Conservation (phyloP, 2,797 vertebrate species). For the Enteromius paludinosus region DNA sequence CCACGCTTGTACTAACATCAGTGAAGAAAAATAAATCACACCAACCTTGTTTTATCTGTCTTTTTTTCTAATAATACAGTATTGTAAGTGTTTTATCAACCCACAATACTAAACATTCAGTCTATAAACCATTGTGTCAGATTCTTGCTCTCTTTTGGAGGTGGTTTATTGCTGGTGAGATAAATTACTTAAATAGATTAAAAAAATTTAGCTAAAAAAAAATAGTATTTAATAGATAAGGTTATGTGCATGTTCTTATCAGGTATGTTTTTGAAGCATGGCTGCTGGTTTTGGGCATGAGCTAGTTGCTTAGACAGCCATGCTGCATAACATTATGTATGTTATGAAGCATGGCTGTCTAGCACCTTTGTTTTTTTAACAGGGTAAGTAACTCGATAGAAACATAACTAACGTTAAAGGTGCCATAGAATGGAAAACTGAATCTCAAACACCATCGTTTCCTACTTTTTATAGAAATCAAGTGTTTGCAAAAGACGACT, state of each 20-base stretch:
- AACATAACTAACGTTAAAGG: too few species aligned
- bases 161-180: not conserved
- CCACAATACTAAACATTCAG: not conserved
- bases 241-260: not conserved
- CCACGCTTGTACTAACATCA: constrained; percentile 31
- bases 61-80: not conserved
- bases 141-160: not conserved
- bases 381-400: not conserved
- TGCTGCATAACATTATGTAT: too few species aligned
- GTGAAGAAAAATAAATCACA: constrained; percentile 15
- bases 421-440: too few species aligned
- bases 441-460: too few species aligned
- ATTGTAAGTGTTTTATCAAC: not conserved
- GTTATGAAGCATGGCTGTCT: too few species aligned
- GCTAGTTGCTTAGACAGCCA: too few species aligned
- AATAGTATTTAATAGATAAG: not conserved
- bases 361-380: too few species aligned
- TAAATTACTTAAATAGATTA: not conserved
- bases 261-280: too few species aligned
- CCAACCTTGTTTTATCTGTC: not conserved
- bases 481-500: too few species aligned
- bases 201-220: not conserved
- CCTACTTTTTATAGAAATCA: too few species aligned
- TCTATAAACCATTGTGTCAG: not conserved
- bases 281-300: too few species aligned